Evolutionary conservation across 2,888 invertebrate genomes (phyloP), one percentile per base, ranked within the genome.

Genomic region (Anagyrus pseudococci): DNA sequence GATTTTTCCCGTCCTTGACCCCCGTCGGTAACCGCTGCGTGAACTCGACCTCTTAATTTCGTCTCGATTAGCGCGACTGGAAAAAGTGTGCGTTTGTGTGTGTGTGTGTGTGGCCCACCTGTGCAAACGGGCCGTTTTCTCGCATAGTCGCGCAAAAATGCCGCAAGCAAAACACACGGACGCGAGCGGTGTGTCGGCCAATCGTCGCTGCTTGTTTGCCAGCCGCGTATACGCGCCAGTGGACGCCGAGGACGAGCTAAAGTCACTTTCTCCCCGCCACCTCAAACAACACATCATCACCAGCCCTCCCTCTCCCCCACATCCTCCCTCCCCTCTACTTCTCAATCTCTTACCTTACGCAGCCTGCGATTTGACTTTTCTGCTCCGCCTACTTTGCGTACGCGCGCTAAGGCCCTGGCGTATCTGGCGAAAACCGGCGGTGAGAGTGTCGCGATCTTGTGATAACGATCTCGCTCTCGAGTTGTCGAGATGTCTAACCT

Each of bases 171-270:
- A n/a, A n/a, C n/a, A n/a, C n/a, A n/a, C n/a, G n/a, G n/a, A n/a
- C n/a, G n/a, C n/a, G n/a, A n/a, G n/a, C n/a, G n/a, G n/a, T n/a
- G n/a, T n/a, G n/a, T n/a, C n/a, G n/a, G n/a, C n/a, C n/a, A n/a
- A n/a, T n/a, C n/a, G n/a, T 43, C 19, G 40, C 67, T 68, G 60
- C 71, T 71, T 74, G 72, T 74, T 74, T 74, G 69, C 72, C 68
- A 67, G 73, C 72, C 33, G 33, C 8, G 3, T 15, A 2, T 49
- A n/a, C 29, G 22, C 68, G 73, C 69, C 65, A 69, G 67, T 61
- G 61, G n/a, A 65, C 58, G 62, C 59, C 68, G 70, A 74, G 73
- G 73, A 72, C 74, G 70, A 71, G 66, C 65, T 71, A 73, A 73
- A 73, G 73, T 72, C 73, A 72, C 47, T 10, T 20, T 33, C 1